Evolutionary conservation across 2,888 invertebrate species (phyloP), one percentile per base, ranked within the genome.

Genomic region (Mactromeris polynyma): DNA sequence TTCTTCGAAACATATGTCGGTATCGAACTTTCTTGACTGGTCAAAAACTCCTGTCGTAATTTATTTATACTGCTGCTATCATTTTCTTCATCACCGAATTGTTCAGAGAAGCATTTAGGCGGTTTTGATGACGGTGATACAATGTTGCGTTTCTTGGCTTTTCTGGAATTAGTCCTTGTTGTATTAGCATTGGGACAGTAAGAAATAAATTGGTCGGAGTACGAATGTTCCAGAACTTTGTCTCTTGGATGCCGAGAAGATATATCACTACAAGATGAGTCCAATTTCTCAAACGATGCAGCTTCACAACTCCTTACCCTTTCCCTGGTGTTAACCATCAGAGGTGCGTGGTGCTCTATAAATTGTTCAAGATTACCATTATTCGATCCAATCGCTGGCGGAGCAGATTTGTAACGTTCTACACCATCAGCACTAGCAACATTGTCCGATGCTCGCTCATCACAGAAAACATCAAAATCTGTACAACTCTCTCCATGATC

Each of bases 191-290:
- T 46, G 17, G 46, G 26, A 46, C 26, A 40, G 46, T 51, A 86
- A 2, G 81, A 51, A 33, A 86, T 64, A n/a, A 69, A 81, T n/a
- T 86, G 86, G 26, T 86, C 86, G 0, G 86, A 86, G 11, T 36
- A 58, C 1, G 86, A 86, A 81, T 86, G 86, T 17, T 36, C 21
- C 4, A 73, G 81, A 31, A 58, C 80, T 69, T 42, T 83, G 19
- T 42, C 9, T 21, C 38, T 54, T 2, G 81, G 73, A 17, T n/a
- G n/a, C 4, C 73, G 73, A 64, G 73, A 26, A 17, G 19, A 36
- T 11, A 2, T 21, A 36, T 73, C 26, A 64, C 14, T 33, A 36
- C 17, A 33, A 73, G 33, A 36, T 73, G 26, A 33, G 33, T 73
- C 73, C 17, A 36, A 36, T 19, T 11, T 11, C 1, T 73, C 73